Conservation (phyloP, 1,140 invertebrate species). For the Drosophila nigromelanica region DNA sequence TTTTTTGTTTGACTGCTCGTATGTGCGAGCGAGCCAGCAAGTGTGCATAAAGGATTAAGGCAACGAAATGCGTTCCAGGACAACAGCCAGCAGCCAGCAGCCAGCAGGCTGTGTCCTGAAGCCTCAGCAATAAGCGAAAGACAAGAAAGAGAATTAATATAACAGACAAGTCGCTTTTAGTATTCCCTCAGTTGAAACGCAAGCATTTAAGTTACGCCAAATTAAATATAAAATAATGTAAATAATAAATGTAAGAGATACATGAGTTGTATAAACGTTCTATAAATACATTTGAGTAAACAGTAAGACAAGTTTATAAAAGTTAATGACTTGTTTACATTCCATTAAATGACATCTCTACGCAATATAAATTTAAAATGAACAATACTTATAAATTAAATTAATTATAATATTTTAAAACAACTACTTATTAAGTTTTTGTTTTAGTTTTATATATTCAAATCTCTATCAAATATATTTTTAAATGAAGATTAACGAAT, state of each 20-base stretch:
- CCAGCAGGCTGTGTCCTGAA: neutral
- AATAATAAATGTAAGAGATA: no score
- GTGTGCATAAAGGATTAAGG: constrained; percentile 73
- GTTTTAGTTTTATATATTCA: no score
- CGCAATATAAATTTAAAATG: no score
- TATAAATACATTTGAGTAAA: neutral
- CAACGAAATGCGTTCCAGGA: constrained; percentile 61
- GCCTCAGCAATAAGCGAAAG: constrained; percentile 14
- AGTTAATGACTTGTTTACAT: no score
- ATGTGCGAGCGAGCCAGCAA: constrained; percentile 18
- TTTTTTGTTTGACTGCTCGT: constrained; percentile 61
- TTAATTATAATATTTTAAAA: no score
- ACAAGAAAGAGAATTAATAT: constrained; percentile 26
- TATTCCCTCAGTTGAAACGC: constrained; percentile 9
- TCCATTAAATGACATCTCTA: no score
- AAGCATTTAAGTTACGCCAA: neutral
- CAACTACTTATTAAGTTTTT: no score
- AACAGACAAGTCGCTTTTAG: constrained; percentile 6
- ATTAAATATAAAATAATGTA: constrained; percentile 10
- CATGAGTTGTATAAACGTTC: no score
- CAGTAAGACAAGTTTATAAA: no score
- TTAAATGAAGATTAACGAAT: no score
- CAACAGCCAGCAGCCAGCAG: constrained; percentile 26
- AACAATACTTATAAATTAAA: no score
- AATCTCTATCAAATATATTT: no score